phyloP scores from a whole-genome alignment of 2,113 vertebrate genomes.

The Lagopus muta region DNA sequence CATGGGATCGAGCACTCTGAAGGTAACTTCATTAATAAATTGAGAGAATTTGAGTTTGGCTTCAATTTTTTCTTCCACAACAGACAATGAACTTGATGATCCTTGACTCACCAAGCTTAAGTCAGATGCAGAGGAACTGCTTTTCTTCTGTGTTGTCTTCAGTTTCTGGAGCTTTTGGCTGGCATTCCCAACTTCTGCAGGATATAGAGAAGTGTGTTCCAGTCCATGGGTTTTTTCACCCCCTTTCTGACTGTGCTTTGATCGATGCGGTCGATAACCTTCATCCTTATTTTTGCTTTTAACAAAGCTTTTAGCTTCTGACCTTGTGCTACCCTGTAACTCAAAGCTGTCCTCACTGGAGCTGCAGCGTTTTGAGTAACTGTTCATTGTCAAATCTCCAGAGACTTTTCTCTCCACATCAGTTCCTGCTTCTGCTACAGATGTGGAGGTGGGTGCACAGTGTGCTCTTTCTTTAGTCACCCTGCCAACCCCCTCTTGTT shows the following conservation, averaged over 20 bases:
- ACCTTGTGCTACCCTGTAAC: slow-evolving; percentile 76
- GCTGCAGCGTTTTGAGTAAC: slow-evolving; percentile 65
- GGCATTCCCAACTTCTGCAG: slow-evolving; percentile 9
- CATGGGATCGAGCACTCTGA: slow-evolving; percentile 83
- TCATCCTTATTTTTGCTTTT: slow-evolving; percentile 63
- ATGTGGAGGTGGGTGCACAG: not conserved
- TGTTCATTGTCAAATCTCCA: slow-evolving; percentile 32
- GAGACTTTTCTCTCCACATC: not conserved
- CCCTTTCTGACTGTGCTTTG: slow-evolving; percentile 58
- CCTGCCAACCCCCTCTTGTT: not conserved
- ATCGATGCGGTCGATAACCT: slow-evolving; percentile 45
- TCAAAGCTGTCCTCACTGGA: slow-evolving; percentile 81
- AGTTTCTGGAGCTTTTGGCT: slow-evolving; percentile 28
- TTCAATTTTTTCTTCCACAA: slow-evolving; percentile 75
- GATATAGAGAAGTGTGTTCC: slow-evolving; percentile 1
- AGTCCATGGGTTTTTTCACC: slow-evolving; percentile 23
- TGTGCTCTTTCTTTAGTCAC: slow-evolving; percentile 16
- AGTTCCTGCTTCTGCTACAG: not conserved
- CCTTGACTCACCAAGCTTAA: slow-evolving; percentile 65
- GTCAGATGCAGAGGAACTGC: slow-evolving; percentile 47
- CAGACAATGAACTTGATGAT: slow-evolving; percentile 58
- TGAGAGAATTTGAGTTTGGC: slow-evolving; percentile 89
- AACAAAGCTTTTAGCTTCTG: slow-evolving; percentile 73
- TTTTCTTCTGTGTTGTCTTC: slow-evolving; percentile 35
- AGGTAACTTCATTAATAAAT: slow-evolving; percentile 91